Evolutionary conservation across 2,113 vertebrate species (phyloP).

Genomic region (Ovibos moschatus): DNA sequence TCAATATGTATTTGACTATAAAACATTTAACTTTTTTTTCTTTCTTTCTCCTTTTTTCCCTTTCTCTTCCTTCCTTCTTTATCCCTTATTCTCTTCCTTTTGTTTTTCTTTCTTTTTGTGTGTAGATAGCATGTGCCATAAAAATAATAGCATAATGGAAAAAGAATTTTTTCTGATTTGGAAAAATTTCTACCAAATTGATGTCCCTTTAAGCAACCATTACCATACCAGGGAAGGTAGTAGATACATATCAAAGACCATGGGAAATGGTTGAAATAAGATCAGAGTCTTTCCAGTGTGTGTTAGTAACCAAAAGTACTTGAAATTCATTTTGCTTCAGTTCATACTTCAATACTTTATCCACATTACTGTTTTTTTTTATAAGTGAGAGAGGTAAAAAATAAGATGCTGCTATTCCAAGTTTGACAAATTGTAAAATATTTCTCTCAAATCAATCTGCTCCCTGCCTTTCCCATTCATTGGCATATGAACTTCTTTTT

Average conservation of each 20-base stretch:
- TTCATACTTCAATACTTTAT: neutral
- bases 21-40: neutral
- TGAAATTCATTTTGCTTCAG: neutral
- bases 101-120: neutral
- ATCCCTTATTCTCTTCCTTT: neutral
- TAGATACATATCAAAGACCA: neutral
- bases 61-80: too few relatives aligned
- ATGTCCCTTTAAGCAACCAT: neutral
- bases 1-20: neutral
- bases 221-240: neutral
- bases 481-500: neutral
- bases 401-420: neutral
- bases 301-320: neutral
- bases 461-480: neutral
- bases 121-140: neutral
- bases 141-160: neutral
- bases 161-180: neutral
- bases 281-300: neutral
- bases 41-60: neutral
- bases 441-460: neutral
- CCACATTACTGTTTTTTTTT: neutral
- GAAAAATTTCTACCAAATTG: neutral
- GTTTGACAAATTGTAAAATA: neutral
- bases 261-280: neutral
- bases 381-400: neutral